These are phyloP conservation scores for Agelastica alni DNA, from an alignment of 2,888 invertebrate species.

Conservation along the genomic window DNA sequence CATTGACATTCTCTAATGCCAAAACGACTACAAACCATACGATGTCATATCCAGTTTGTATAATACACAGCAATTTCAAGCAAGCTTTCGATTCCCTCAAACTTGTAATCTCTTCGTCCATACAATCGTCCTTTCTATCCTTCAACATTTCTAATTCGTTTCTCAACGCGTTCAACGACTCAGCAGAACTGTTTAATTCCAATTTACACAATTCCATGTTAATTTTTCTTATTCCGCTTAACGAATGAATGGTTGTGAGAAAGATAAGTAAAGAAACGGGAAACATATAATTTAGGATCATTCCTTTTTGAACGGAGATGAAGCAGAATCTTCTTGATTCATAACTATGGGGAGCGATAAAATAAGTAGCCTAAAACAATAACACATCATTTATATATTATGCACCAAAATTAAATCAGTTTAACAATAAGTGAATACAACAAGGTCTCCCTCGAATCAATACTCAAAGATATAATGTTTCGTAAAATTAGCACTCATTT, in stretches of 20 bases:
- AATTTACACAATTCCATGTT: constrained; percentile 54
- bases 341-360: constrained; percentile 71
- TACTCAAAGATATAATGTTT: no score
- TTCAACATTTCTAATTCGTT: constrained; percentile 48
- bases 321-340: constrained; percentile 76
- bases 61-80: constrained; percentile 66
- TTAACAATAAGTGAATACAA: no score
- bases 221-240: constrained; percentile 59
- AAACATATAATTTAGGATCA: constrained; percentile 76
- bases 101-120: constrained; percentile 48
- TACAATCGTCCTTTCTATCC: constrained; percentile 43
- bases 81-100: constrained; percentile 65
- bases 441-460: no score
- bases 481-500: no score
- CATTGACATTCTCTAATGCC: constrained; percentile 69
- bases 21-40: constrained; percentile 77
- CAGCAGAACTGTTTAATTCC: constrained; percentile 53
- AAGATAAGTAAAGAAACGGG: constrained; percentile 71
- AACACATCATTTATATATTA: no score
- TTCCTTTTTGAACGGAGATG: constrained; percentile 77
- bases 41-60: constrained; percentile 72
- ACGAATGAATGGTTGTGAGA: constrained; percentile 65
- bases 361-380: constrained; percentile 61
- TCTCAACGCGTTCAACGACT: constrained; percentile 51
- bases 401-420: no score